Conservation (phyloP, 2,113 vertebrate species). For the Hyperoodon ampullatus region DNA sequence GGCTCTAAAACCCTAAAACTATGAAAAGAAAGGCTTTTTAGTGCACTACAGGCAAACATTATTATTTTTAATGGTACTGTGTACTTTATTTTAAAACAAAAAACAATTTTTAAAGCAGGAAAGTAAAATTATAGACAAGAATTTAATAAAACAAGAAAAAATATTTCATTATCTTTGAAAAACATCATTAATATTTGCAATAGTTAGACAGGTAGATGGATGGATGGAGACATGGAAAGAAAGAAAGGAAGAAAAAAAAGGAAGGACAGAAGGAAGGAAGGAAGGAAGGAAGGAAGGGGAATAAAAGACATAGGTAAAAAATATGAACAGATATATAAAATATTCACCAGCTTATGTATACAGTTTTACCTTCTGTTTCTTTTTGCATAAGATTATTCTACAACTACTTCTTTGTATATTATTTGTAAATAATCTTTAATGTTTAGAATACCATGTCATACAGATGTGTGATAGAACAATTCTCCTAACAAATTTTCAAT, state of each 20-base stretch:
- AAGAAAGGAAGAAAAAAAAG: neutral
- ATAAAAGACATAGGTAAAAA: neutral
- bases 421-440: neutral
- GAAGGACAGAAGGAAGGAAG: neutral
- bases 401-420: neutral
- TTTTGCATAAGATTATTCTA: neutral
- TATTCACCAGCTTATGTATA: neutral
- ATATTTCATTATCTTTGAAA: neutral
- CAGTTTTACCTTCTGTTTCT: neutral
- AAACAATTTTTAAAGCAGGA: neutral
- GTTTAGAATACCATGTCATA: neutral
- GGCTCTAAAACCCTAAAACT: neutral
- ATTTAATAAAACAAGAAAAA: neutral
- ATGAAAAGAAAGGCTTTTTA: neutral
- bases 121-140: neutral
- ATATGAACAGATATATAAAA: neutral
- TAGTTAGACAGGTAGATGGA: neutral
- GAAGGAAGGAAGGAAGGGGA: neutral
- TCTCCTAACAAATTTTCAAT: neutral
- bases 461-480: neutral
- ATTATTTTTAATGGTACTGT: neutral
- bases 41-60: neutral
- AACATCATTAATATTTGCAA: neutral
- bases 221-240: neutral
- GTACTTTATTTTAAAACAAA: neutral